phyloP scores from a whole-genome alignment of 2,888 invertebrate species.

The Callimorpha dominula region DNA sequence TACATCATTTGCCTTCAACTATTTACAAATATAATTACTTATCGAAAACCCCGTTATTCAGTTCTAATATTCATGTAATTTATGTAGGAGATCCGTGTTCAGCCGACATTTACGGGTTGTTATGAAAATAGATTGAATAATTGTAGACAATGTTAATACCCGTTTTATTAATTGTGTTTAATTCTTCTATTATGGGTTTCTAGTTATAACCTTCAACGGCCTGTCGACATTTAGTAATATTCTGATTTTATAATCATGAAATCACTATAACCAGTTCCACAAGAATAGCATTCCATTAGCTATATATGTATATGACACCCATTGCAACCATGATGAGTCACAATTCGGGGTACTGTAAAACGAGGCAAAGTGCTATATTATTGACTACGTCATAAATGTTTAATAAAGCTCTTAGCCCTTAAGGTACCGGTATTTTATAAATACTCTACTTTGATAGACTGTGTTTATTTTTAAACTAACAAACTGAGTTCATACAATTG shows the following conservation, averaged over 20 bases:
- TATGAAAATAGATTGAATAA: slow-evolving; percentile 7
- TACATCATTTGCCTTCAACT: neutral
- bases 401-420: neutral
- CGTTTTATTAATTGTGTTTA: neutral
- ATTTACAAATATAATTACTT: slow-evolving; percentile 10
- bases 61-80: neutral
- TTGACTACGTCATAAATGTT: neutral
- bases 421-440: neutral
- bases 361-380: neutral
- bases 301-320: neutral
- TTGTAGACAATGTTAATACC: neutral
- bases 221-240: neutral
- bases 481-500: neutral
- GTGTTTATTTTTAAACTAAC: neutral
- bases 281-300: neutral
- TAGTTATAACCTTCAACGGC: neutral
- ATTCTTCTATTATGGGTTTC: neutral
- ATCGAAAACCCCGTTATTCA: slow-evolving; percentile 5
- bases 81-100: neutral
- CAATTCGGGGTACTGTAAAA: neutral
- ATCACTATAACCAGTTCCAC: neutral
- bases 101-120: slow-evolving; percentile 1
- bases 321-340: neutral
- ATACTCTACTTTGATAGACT: neutral
- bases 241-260: neutral